Evolutionary conservation across 2,888 invertebrate species (phyloP), one percentile per base, ranked within the genome.

Genomic region (Apamea crenata): DNA sequence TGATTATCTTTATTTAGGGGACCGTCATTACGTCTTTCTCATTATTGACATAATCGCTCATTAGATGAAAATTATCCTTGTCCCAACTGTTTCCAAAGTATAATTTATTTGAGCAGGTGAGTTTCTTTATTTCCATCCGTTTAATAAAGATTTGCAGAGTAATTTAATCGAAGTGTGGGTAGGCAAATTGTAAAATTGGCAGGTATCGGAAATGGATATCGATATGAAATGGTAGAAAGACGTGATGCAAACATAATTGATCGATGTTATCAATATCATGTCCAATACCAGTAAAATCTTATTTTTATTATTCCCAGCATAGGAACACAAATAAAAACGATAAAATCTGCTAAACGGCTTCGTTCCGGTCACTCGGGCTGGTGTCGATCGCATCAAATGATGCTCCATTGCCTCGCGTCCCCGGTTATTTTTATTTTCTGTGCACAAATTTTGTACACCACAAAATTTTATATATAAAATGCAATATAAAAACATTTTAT

Each of bases 351-450:
- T 85, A 85, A 85, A 85, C 80, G 79, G 79, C 74, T 85, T 73
- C 78, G 76, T 85, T 85, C 86, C 86, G 86, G 86, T 86, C 83
- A 86, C 80, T 83, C 76, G 86, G 75, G 78, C 75, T 68, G 75
- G 86, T 80, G 85, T 86, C 86, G 83, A 85, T 85, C 85, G 80
- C 77, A 86, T 86, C 86, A 80, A 76, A 80, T 74, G 80, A 86
- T 83, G 83, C 80, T 77, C 86, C 86, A 83, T 78, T 85, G 86
- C 83, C 86, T 76, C 83, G 69, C 77, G 61, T 79, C 74, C 70
- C 67, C 80, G 75, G 67, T 65, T 83, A 86, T 80, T 83, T 85
- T 80, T 83, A 86, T 85, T 85, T 85, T 82, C 77, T 74, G 74
- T 70, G 68, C 85, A 72, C 61, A 79, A 79, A 82, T 66, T 71